A percentile compares a stretch with the other conserved stretches of the same genome.
Evolutionary conservation across 2,113 vertebrate genomes (phyloP).

Genomic region (Dromaius novaehollandiae): DNA sequence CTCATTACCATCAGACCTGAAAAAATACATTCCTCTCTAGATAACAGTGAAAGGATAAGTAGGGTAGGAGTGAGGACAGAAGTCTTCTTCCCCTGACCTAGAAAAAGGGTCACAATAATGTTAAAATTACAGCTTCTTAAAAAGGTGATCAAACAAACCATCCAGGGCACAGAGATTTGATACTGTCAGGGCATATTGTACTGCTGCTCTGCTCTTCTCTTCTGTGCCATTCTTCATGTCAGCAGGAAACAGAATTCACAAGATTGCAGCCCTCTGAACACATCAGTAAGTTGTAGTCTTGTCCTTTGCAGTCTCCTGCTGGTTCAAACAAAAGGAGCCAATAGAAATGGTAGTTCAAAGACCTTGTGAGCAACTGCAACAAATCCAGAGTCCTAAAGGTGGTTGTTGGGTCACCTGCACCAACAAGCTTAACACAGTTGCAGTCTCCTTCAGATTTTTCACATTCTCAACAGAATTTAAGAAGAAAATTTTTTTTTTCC

Average conservation of each 20-base stretch:
- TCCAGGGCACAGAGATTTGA: not conserved
- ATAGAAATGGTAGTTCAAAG: conserved; percentile 8
- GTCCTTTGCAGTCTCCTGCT: conserved; percentile 32
- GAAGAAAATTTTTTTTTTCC: not conserved
- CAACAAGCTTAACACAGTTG: not conserved
- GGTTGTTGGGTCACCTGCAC: not conserved
- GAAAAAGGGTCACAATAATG: not conserved
- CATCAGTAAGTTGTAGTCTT: conserved; percentile 17
- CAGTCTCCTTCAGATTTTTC: not conserved
- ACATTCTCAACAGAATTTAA: not conserved
- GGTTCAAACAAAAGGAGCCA: conserved; percentile 28
- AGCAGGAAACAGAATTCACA: conserved; percentile 25
- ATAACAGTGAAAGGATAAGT: not conserved
- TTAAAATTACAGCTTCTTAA: conserved; percentile 3
- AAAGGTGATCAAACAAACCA: conserved; percentile 39
- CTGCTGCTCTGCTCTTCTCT: conserved; percentile 16
- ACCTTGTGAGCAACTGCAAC: not conserved
- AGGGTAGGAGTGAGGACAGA: not conserved
- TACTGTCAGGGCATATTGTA: not conserved
- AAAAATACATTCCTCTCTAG: not conserved
- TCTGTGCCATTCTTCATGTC: conserved; percentile 38
- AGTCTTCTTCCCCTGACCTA: conserved; percentile 1
- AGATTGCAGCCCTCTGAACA: conserved; percentile 21
- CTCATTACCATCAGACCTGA: not conserved
- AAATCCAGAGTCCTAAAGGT: conserved; percentile 13